phyloP scores from a whole-genome alignment of 1,140 invertebrate species.

The Campoletis sonorensis region DNA sequence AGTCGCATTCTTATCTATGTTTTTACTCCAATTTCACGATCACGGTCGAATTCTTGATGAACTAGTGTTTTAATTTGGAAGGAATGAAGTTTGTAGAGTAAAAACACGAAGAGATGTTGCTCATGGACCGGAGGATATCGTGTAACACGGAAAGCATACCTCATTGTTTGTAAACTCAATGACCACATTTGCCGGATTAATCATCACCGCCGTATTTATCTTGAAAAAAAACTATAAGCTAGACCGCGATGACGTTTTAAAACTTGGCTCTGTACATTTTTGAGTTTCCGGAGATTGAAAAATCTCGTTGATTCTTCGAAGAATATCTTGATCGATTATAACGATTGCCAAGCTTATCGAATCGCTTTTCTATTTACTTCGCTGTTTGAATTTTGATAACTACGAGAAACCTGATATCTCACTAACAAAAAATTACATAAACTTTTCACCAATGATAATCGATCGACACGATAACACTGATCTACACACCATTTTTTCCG shows the following conservation, averaged over 20 bases:
- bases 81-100: slow-evolving; percentile 10
- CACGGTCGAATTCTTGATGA: background rate
- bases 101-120: background rate
- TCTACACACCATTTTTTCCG: no score
- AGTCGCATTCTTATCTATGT: slow-evolving; percentile 12
- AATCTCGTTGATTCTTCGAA: no score
- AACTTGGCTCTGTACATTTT: background rate
- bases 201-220: slow-evolving; percentile 10
- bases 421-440: no score
- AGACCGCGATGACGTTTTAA: background rate
- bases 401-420: no score
- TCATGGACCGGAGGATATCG: slow-evolving; percentile 18
- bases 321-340: no score
- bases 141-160: background rate
- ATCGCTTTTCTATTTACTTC: no score
- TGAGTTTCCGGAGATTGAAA: no score
- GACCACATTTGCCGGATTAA: slow-evolving; percentile 23
- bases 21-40: slow-evolving; percentile 4
- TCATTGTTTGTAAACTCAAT: slow-evolving; percentile 18
- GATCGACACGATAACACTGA: no score
- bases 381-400: no score
- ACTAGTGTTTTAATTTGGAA: slow-evolving; percentile 7
- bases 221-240: background rate
- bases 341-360: no score
- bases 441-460: background rate